A percentile compares a stretch with the other conserved stretches of the same genome.
phyloP scores from a whole-genome alignment of 2,888 invertebrate species.

The Macrophya alboannulata region DNA sequence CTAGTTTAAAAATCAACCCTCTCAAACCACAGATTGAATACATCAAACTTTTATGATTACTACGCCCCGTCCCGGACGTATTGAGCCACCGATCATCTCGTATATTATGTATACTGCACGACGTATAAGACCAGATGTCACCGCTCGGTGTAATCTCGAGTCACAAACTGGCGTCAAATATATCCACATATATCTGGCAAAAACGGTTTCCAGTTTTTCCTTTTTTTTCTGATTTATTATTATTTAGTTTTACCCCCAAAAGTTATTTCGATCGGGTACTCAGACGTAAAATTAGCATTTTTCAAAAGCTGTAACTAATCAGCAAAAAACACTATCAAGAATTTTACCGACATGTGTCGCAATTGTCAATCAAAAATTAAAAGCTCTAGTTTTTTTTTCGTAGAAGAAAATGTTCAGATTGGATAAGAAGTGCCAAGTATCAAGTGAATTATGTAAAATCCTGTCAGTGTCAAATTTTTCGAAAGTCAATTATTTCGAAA shows the following conservation, averaged over 20 bases:
- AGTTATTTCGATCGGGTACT: not conserved
- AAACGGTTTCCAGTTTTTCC: not conserved
- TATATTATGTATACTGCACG: conserved; percentile 26
- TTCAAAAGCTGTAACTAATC: too few species aligned
- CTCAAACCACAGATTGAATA: conserved; percentile 19
- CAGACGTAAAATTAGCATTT: not conserved
- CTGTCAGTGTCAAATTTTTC: too few species aligned
- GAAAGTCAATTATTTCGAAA: too few species aligned
- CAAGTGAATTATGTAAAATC: too few species aligned
- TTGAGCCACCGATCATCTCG: conserved; percentile 32
- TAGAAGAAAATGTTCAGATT: too few species aligned
- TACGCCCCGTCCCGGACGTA: not conserved
- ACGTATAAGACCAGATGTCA: conserved; percentile 35
- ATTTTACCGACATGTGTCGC: too few species aligned
- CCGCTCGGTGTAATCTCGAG: conserved; percentile 18
- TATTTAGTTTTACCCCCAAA: not conserved
- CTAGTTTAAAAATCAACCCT: not conserved
- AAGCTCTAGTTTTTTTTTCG: too few species aligned
- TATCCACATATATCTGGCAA: not conserved
- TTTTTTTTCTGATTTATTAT: too few species aligned
- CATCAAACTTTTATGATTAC: conserved; percentile 51
- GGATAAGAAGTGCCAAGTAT: too few species aligned
- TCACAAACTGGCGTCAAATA: conserved; percentile 24
- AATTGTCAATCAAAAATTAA: too few species aligned
- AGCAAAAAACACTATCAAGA: too few species aligned